Percentiles rank a stretch among this genome's conserved stretches.
Conservation (phyloP, 2,888 invertebrate species). For the Celastrina argiolus region DNA sequence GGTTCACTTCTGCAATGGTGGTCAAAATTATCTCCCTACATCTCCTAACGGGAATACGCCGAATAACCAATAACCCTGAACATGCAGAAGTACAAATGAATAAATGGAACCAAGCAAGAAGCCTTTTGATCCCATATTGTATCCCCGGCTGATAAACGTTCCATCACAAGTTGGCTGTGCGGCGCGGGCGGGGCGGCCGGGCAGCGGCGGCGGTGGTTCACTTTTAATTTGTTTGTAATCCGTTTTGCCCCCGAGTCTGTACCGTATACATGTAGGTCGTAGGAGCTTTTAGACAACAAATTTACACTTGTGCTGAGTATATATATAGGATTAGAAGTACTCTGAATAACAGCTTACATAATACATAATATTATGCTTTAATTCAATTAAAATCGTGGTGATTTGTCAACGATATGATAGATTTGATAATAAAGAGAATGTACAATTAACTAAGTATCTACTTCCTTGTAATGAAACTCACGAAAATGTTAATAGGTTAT, state of each 20-base stretch:
- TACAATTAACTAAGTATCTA: neutral
- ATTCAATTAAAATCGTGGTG: too few species aligned
- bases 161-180: neutral
- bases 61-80: too few species aligned
- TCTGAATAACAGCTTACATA: too few species aligned
- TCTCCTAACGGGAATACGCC: too few species aligned
- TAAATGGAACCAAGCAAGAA: neutral
- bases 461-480: neutral
- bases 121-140: neutral
- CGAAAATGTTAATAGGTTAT: neutral
- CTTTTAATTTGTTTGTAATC: constrained; percentile 19
- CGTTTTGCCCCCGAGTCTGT: constrained; percentile 11
- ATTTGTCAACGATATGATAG: too few species aligned
- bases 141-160: neutral
- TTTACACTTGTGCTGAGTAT: neutral
- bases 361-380: too few species aligned
- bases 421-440: too few species aligned
- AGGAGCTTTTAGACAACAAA: constrained; percentile 5
- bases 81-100: too few species aligned
- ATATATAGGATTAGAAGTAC: neutral
- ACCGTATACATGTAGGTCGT: neutral
- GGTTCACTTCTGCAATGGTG: too few species aligned
- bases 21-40: too few species aligned
- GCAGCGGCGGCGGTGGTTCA: neutral
- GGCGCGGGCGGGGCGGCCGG: neutral